Evolutionary conservation across 2,888 invertebrate species (phyloP), one percentile per base, ranked within the genome.

Genomic region (Halictus ligatus): DNA sequence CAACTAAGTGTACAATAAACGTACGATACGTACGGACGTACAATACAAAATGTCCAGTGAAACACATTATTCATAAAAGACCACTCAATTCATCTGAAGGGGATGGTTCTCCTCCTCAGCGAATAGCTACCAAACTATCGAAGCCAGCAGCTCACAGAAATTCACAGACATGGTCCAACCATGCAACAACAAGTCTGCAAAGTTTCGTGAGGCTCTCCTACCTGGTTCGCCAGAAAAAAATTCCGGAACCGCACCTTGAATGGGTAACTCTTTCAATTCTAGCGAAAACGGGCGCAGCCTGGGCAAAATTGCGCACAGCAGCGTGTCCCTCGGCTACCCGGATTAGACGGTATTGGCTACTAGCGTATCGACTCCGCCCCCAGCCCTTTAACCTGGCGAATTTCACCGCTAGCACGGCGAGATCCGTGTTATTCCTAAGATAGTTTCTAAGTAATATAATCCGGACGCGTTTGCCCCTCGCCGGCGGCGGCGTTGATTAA

Each of bases 381-480:
- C 2, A 7, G 40, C 40, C 10, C 54, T 35, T 50, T 6, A 10
- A 81, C 43, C 46, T 64, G 54, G 86, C 54, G 80, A 80, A 87
- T 87, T 87, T 81, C 87, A 74, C 67, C 54, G 54, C 15, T 46
- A 35, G 43, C 67, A 78, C 73, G 21, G 71, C 80, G 72, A 83
- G 84, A 81, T 84, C 75, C 85, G 75, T 84, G 83, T 86, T 89
- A 89, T 92, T 90, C 82, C 88, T 88, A 80, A 87, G 89, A 90
- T 92, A 92, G 93, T 92, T 93, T 87, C 86, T 83, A 92, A 92
- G 93, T 93, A 93, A 93, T 92, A 92, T 92, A 92, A 92, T 92
- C 90, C 88, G n/a, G 69, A 67, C 72, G 50, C 54, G 80, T 50
- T 25, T 35, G 64, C 67, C 79, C 43, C 71, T 50, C 60, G 60